Evolutionary conservation across 2,888 invertebrate species (phyloP).

Genomic region (Drosophila monieri): DNA sequence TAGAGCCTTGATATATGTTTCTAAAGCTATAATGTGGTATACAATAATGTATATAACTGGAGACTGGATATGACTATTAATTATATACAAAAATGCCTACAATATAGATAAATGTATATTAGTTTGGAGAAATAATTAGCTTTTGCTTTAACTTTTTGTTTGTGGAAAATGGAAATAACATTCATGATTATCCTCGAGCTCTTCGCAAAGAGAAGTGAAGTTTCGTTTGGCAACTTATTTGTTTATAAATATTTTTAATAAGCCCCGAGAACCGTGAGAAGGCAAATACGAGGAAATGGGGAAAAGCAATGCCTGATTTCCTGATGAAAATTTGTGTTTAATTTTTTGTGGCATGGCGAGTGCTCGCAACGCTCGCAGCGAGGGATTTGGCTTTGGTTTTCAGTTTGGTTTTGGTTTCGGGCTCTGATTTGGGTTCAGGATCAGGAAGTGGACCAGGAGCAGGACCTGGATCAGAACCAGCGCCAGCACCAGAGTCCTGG

Average conservation of each 20-base stretch:
- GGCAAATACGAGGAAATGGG: slow-evolving; percentile 16
- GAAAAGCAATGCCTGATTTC: slow-evolving; percentile 17
- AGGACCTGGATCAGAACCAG: not conserved
- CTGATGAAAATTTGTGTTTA: slow-evolving; percentile 55
- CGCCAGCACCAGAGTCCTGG: slow-evolving; percentile 55
- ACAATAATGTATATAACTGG: too few species aligned
- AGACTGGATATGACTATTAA: too few species aligned
- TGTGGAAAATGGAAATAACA: too few species aligned
- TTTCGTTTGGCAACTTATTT: slow-evolving; percentile 2
- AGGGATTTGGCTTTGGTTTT: slow-evolving; percentile 6
- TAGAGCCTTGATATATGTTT: not conserved
- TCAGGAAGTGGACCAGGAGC: not conserved
- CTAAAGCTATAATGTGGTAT: too few species aligned
- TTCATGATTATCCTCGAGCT: too few species aligned
- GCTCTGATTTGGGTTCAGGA: not conserved
- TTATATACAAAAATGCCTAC: too few species aligned
- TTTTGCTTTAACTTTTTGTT: too few species aligned
- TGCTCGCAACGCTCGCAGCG: slow-evolving; percentile 65
- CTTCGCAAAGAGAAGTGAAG: not conserved
- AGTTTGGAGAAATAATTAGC: too few species aligned
- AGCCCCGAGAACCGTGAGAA: slow-evolving; percentile 41
- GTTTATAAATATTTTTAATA: slow-evolving; percentile 59
- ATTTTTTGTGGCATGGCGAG: slow-evolving; percentile 58
- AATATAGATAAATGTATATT: too few species aligned
- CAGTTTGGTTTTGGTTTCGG: not conserved